Evolutionary conservation across 1,140 invertebrate species (phyloP).

Genomic region (Lordiphosa clarofinis): DNA sequence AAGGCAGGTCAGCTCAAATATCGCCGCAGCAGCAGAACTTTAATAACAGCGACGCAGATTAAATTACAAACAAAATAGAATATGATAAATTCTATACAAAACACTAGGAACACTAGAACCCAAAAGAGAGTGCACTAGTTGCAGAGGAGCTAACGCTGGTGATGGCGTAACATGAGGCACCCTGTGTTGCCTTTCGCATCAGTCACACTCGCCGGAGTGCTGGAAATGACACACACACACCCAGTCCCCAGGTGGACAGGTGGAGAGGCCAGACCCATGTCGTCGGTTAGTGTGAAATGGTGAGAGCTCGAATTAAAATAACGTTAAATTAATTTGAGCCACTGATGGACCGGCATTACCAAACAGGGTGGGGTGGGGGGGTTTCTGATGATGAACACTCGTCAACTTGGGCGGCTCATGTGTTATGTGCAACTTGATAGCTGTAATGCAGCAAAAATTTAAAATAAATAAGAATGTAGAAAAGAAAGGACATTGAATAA

Average conservation of each 20-base stretch:
- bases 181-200: slow-evolving; percentile 42
- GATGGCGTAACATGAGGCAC: slow-evolving; percentile 55
- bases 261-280: slow-evolving; percentile 9
- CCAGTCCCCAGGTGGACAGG: slow-evolving; percentile 14
- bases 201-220: slow-evolving; percentile 14
- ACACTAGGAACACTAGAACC: slow-evolving; percentile 47
- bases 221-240: neutral
- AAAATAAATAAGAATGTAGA: too few species aligned
- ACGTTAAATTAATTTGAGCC: slow-evolving; percentile 74
- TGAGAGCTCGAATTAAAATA: slow-evolving; percentile 70
- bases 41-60: slow-evolving; percentile 69
- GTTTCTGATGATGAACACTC: too few species aligned
- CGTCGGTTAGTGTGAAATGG: slow-evolving; percentile 27
- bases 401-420: too few species aligned
- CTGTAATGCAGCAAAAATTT: too few species aligned
- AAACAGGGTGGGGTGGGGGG: slow-evolving; percentile 11
- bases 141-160: neutral
- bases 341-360: slow-evolving; percentile 50
- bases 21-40: slow-evolving; percentile 71
- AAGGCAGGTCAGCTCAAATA: slow-evolving; percentile 51
- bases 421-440: too few species aligned
- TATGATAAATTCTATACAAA: slow-evolving; percentile 75
- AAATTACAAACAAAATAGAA: slow-evolving; percentile 76
- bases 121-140: slow-evolving; percentile 10
- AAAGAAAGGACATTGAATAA: too few species aligned